Conservation (phyloP, 2,797 vertebrate species). For the Megaceryle alcyon region DNA sequence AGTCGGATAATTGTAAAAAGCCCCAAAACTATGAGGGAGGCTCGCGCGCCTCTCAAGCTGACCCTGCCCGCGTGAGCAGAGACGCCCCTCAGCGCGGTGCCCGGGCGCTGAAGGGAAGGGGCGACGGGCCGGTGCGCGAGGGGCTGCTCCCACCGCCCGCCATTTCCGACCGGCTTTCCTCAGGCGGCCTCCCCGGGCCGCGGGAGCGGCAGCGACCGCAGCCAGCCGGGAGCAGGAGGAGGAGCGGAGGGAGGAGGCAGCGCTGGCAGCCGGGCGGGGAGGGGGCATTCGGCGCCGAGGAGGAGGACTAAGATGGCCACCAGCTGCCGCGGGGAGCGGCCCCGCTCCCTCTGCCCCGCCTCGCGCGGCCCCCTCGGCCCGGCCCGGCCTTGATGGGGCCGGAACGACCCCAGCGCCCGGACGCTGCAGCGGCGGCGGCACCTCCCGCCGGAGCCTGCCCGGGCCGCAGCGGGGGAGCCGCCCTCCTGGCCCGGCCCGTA, state of each 20-base stretch:
- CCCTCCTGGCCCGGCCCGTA: neutral
- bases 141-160: neutral
- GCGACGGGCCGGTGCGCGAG: too few species aligned
- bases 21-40: neutral
- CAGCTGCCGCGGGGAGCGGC: slow-evolving; percentile 49
- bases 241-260: slow-evolving; percentile 52
- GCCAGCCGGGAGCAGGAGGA: slow-evolving; percentile 13
- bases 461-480: slow-evolving; percentile 17
- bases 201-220: neutral
- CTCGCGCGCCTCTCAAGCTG: neutral
- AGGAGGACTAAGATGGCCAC: slow-evolving; percentile 63
- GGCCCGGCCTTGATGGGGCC: slow-evolving; percentile 47
- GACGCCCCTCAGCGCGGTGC: neutral
- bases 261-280: slow-evolving; percentile 46
- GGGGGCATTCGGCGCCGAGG: slow-evolving; percentile 19
- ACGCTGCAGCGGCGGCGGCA: slow-evolving; percentile 10
- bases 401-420: neutral
- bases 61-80: neutral
- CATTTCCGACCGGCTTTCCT: neutral
- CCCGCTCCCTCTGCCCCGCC: neutral
- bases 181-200: neutral
- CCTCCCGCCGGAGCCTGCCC: neutral
- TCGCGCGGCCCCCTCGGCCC: neutral
- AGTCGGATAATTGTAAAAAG: neutral
- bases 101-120: neutral